Base-by-base conservation (phyloP, 1,140 invertebrate species). In the Teleogryllus occipitalis region DNA sequence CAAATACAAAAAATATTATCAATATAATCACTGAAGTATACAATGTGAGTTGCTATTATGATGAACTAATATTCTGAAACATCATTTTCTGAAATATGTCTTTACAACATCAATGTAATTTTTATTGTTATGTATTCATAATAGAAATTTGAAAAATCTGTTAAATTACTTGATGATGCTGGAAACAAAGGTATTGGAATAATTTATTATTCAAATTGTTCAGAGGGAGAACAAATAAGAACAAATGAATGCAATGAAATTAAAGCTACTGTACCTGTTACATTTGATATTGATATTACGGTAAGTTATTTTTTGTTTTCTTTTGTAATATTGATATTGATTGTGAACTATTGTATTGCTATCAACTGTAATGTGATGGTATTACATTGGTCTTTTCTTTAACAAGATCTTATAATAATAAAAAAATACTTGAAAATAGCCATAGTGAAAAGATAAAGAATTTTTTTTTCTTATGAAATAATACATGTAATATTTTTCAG, bases 1-100 rank as follows among this genome's bases (percentile, higher is more conserved):
- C 89, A 74, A 91, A 94, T 83, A 94, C 93, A 3, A 88, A 89
- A 22, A 94, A 95, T 83, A 91, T 97, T 80, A 92, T 94, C 0
- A 85, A 89, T 22, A 87, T 95, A 47, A 90, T 96, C 48, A 90
- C 89, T 80, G 86, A 90, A 74, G 91, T 95, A 83, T 95, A 95
- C 83, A 84, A 93, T 84, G 92, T 93, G 87, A 85, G 46, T 39
- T 75, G 27, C 10, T 65, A 10, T 65, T 65, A 10, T 18, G 18
- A 5, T 39, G 27, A 39, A 39, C 1, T 39, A 39, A 39, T 39
- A 2, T 39, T 39, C 27, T 39, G 27, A 39, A 2, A 39, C 5
- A 39, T 39, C n/a, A n/a, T 39, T 39, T 39, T 39, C 27, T 39
- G 27, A 39, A 2, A 39, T 39, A 39, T 39, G 5, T 39, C 27